Conservation (phyloP, 1,140 invertebrate genomes). For the Leptinotarsa defecta region DNA sequence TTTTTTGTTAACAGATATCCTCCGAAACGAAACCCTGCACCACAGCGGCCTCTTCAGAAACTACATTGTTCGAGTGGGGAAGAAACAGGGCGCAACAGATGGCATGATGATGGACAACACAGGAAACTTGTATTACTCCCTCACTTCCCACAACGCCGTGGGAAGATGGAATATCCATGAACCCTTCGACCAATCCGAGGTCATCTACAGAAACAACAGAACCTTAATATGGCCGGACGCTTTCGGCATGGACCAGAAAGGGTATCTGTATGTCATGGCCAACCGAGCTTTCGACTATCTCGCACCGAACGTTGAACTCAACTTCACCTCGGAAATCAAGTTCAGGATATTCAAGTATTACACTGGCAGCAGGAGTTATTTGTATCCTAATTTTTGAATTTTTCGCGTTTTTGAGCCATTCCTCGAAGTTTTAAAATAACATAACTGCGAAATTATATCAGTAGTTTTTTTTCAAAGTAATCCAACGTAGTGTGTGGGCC, state of each 20-base stretch:
- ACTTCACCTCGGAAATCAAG: constrained; percentile 46
- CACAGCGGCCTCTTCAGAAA: constrained; percentile 9
- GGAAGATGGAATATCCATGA: constrained; percentile 67
- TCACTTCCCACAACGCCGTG: constrained; percentile 68
- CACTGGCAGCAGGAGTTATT: constrained; percentile 65
- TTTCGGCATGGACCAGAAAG: constrained; percentile 69
- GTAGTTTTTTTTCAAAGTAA: too few species aligned
- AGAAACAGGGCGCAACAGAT: constrained; percentile 67
- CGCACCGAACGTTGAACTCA: neutral
- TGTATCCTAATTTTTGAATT: too few species aligned
- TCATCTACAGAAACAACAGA: constrained; percentile 67
- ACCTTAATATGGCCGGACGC: constrained; percentile 71
- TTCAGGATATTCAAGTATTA: constrained; percentile 50
- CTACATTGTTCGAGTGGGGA: constrained; percentile 62
- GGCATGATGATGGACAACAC: constrained; percentile 67
- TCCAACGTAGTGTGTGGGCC: too few species aligned
- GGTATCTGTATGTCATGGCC: constrained; percentile 67
- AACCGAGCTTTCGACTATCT: constrained; percentile 60
- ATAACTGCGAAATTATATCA: too few species aligned
- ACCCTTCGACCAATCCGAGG: constrained; percentile 50
- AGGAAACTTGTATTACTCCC: constrained; percentile 68
- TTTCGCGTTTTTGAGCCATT: too few species aligned
- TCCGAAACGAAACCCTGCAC: neutral
- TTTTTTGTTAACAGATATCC: neutral
- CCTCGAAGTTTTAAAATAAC: too few species aligned